Conservation (phyloP, 2,797 vertebrate genomes). For the Microcaecilia unicolor region DNA sequence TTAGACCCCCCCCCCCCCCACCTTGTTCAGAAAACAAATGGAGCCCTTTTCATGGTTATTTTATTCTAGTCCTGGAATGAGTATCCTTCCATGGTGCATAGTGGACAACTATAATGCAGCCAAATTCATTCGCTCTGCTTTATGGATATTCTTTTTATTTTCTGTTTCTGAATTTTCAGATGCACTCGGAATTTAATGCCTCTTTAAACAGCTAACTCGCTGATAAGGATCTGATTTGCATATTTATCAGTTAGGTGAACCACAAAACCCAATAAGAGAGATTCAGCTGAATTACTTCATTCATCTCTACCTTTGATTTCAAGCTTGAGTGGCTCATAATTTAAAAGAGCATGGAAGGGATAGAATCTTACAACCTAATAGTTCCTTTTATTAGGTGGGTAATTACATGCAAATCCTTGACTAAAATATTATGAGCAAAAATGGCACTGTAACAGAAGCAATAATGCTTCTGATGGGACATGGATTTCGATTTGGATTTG, state of each 20-base stretch:
- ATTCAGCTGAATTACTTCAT: slow-evolving; percentile 44
- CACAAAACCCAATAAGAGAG: slow-evolving; percentile 40
- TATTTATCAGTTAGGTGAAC: slow-evolving; percentile 49
- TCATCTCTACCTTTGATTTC: slow-evolving; percentile 56
- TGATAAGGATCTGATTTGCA: slow-evolving; percentile 43
- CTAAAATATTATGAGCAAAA: slow-evolving; percentile 54
- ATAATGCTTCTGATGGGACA: too few relatives aligned
- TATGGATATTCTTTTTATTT: slow-evolving; percentile 13
- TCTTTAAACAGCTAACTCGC: slow-evolving; percentile 41
- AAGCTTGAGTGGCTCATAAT: slow-evolving; percentile 56
- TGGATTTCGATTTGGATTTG: too few relatives aligned
- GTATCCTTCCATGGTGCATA: slow-evolving; percentile 6
- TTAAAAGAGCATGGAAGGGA: slow-evolving; percentile 49
- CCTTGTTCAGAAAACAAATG: background rate
- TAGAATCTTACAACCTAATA: slow-evolving; percentile 54
- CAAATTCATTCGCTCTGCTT: slow-evolving; percentile 20
- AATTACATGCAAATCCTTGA: slow-evolving; percentile 50
- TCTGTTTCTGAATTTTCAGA: slow-evolving; percentile 28
- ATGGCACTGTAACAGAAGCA: slow-evolving; percentile 46
- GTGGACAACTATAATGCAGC: slow-evolving; percentile 10
- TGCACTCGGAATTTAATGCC: slow-evolving; percentile 39
- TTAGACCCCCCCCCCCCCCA: too few relatives aligned
- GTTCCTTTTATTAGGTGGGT: slow-evolving; percentile 56
- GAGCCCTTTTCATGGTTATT: slow-evolving; percentile 1
- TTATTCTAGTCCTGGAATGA: background rate